Evolutionary conservation across 2,888 invertebrate species (phyloP).

Genomic region (Pemphredon lugubris): DNA sequence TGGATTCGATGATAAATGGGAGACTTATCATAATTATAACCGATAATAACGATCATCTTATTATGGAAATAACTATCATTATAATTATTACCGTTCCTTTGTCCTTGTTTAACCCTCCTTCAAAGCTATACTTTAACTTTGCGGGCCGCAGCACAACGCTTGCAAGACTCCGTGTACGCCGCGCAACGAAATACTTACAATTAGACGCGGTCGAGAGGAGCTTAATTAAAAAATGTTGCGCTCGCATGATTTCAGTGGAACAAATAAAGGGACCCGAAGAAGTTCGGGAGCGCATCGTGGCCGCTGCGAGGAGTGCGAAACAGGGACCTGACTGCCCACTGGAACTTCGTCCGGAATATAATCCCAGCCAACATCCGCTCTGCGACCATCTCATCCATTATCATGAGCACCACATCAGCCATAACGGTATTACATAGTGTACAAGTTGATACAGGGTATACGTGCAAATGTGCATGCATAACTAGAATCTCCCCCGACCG

Average conservation of each 20-base stretch:
- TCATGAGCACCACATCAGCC: conserved; percentile 79
- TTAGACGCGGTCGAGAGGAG: too few species aligned
- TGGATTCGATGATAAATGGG: too few species aligned
- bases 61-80: too few species aligned
- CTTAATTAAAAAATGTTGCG: too few species aligned
- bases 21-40: too few species aligned
- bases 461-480: conserved; percentile 29
- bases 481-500: conserved; percentile 14
- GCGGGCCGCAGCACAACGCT: too few species aligned
- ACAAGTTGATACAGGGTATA: conserved; percentile 43
- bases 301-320: conserved; percentile 85
- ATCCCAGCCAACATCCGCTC: conserved; percentile 79
- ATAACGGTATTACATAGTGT: conserved; percentile 73
- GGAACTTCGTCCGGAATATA: conserved; percentile 81
- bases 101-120: too few species aligned
- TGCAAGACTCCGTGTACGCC: too few species aligned
- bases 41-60: too few species aligned
- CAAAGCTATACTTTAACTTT: too few species aligned
- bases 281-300: conserved; percentile 86
- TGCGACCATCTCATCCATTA: conserved; percentile 79
- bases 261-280: conserved; percentile 88
- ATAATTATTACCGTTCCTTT: too few species aligned
- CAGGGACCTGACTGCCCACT: conserved; percentile 84
- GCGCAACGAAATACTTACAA: too few species aligned
- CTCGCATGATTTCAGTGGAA: conserved; percentile 85